A percentile compares a stretch with the other conserved stretches of the same genome.
Conservation (phyloP, 2,113 vertebrate genomes). For the Pyrgilauda ruficollis region DNA sequence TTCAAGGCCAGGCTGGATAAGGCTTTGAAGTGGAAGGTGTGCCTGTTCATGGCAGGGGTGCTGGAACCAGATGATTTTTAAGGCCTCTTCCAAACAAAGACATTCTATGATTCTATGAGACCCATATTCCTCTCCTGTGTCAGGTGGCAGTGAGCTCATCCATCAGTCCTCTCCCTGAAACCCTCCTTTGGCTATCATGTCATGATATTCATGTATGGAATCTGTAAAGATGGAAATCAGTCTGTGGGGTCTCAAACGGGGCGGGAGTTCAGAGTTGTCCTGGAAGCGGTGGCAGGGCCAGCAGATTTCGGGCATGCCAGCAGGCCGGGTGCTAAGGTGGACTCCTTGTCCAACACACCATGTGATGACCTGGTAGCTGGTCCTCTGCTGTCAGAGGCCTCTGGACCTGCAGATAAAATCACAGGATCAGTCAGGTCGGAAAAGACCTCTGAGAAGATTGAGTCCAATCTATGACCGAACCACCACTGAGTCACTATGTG, state of each 20-base stretch:
- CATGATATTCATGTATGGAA: rapidly evolving
- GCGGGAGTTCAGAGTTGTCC: background rate
- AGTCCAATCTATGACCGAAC: rapidly evolving
- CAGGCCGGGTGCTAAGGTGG: background rate
- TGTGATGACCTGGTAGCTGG: background rate
- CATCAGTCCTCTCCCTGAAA: background rate
- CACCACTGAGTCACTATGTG: background rate
- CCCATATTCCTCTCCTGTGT: background rate
- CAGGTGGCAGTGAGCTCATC: background rate
- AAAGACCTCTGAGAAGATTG: background rate
- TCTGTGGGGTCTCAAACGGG: rapidly evolving
- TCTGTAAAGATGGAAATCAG: background rate
- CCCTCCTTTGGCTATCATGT: background rate
- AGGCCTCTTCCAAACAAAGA: background rate
- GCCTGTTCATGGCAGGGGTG: background rate
- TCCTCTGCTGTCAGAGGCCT: background rate
- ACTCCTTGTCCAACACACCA: rapidly evolving
- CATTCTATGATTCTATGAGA: background rate
- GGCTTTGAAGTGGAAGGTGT: background rate
- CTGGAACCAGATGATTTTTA: background rate
- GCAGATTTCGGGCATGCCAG: rapidly evolving
- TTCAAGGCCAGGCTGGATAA: background rate
- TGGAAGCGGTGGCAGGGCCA: rapidly evolving
- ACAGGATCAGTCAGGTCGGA: background rate
- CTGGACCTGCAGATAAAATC: background rate